A percentile compares a stretch with the other conserved stretches of the same genome.
These are phyloP conservation scores for Gila orcuttii DNA, from an alignment of 2,113 vertebrate species.

Conservation along the genomic window DNA sequence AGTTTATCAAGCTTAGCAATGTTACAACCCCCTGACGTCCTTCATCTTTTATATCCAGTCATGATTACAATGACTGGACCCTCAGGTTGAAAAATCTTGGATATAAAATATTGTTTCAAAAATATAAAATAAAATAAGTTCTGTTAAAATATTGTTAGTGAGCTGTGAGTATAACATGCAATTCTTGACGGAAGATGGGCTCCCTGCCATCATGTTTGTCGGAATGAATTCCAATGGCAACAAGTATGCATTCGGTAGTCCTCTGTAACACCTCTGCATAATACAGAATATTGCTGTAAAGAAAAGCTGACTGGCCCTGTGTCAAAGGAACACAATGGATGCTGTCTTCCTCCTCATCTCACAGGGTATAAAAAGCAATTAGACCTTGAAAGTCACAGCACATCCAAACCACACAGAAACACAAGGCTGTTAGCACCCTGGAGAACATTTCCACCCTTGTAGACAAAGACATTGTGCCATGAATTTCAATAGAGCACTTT, in stretches of 20 bases:
- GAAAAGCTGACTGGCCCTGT: constrained; percentile 8
- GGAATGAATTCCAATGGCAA: neutral
- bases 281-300: neutral
- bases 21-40: neutral
- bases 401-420: constrained; percentile 40
- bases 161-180: neutral
- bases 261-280: constrained; percentile 4
- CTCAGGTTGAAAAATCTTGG: neutral
- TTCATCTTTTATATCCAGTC: neutral
- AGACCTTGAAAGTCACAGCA: constrained; percentile 53
- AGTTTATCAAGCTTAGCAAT: neutral
- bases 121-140: neutral
- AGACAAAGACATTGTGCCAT: constrained; percentile 32
- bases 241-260: neutral
- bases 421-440: constrained; percentile 35
- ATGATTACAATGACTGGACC: neutral
- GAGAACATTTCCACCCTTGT: constrained; percentile 18
- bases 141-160: neutral
- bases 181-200: neutral
- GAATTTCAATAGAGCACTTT: constrained; percentile 28
- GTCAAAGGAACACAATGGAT: constrained; percentile 21
- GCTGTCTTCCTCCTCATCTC: constrained; percentile 35
- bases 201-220: neutral
- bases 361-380: constrained; percentile 50
- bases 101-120: neutral